Evolutionary conservation across 2,113 vertebrate genomes (phyloP).

Genomic region (Lophura nycthemera): DNA sequence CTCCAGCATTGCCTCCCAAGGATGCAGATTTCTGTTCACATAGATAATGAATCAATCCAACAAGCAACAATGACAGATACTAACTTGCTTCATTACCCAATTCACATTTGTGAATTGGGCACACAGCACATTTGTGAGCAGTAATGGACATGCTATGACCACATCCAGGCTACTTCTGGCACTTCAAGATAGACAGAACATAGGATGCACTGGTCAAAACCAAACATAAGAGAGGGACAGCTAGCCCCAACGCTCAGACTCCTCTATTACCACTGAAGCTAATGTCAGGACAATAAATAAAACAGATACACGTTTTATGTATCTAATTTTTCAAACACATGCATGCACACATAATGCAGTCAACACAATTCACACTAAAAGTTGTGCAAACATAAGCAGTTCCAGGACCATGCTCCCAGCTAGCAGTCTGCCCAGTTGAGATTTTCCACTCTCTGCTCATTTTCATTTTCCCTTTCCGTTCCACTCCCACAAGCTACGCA

Average conservation of each 20-base stretch:
- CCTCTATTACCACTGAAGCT: not conserved
- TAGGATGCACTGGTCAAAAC: not conserved
- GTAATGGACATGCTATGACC: not conserved
- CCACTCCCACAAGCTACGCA: not conserved
- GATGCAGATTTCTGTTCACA: not conserved
- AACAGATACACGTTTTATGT: not conserved
- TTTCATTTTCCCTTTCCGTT: not conserved
- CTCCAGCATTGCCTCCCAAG: not conserved
- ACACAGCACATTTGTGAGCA: not conserved
- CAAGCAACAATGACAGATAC: not conserved
- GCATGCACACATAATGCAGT: not conserved
- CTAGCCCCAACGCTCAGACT: not conserved
- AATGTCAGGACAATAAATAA: not conserved
- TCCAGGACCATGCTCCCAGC: not conserved
- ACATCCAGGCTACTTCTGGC: not conserved
- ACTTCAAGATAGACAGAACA: not conserved
- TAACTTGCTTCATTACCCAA: conserved; percentile 25
- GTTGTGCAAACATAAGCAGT: not conserved
- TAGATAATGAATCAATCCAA: not conserved
- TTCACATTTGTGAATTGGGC: not conserved
- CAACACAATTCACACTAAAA: not conserved
- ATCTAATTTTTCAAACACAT: not conserved
- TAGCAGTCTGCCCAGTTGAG: not conserved
- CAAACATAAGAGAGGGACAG: not conserved
- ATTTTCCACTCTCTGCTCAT: not conserved